Evolutionary conservation across 2,797 vertebrate species (phyloP).

Genomic region (Melopsittacus undulatus): DNA sequence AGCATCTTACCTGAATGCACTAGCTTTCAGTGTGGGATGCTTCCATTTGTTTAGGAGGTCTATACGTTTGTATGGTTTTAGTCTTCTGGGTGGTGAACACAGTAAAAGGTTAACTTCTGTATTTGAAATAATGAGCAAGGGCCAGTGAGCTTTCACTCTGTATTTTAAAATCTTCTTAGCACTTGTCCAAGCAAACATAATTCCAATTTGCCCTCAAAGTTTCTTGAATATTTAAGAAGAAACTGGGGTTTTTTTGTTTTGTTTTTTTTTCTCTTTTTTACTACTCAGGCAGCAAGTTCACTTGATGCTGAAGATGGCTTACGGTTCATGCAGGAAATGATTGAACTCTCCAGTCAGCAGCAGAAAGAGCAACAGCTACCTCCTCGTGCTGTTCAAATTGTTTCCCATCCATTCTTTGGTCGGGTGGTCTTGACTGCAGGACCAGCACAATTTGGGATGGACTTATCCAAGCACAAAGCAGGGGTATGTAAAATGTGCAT

Average conservation of each 20-base stretch:
- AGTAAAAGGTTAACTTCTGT: not conserved
- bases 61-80: not conserved
- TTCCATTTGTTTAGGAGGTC: not conserved
- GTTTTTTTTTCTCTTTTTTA: not conserved
- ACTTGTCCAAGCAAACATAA: not conserved
- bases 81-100: not conserved
- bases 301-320: constrained; percentile 96
- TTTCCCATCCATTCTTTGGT: constrained; percentile 96
- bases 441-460: constrained; percentile 95
- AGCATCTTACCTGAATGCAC: not conserved
- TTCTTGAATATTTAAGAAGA: not conserved
- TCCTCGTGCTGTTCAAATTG: constrained; percentile 94
- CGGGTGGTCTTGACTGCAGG: constrained; percentile 97
- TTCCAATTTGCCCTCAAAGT: not conserved
- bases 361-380: constrained; percentile 99
- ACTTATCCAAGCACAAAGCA: constrained; percentile 91
- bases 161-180: not conserved
- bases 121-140: not conserved
- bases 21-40: not conserved
- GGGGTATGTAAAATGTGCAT: constrained; percentile 81
- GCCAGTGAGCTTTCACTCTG: not conserved
- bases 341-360: constrained; percentile 97
- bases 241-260: not conserved
- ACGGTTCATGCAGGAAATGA: constrained; percentile 99
- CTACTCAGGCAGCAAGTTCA: constrained; percentile 89